Evolutionary conservation across 2,113 vertebrate species (phyloP).

Genomic region (Stomatorhinus ivindoensis): DNA sequence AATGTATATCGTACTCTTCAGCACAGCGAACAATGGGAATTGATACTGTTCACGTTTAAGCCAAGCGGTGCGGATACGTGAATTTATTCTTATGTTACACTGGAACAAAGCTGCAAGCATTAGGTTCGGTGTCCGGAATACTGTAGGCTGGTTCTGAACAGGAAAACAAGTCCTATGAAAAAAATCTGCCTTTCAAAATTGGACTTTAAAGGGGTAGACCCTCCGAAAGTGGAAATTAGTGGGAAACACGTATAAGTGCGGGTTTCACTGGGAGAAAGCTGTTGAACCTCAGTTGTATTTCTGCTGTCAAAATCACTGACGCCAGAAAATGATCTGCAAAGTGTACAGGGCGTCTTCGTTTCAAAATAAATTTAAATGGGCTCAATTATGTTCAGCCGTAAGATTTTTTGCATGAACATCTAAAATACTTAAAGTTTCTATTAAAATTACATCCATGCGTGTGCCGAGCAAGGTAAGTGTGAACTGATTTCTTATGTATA

Average conservation of each 20-base stretch:
- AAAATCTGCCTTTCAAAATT: not conserved
- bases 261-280: not conserved
- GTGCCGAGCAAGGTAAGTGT: not conserved
- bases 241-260: not conserved
- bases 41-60: not conserved
- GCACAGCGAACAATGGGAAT: not conserved
- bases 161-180: not conserved
- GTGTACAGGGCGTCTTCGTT: not conserved
- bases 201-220: not conserved
- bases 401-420: not conserved
- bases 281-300: not conserved
- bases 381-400: not conserved
- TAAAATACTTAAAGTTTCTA: not conserved
- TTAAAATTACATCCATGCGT: not conserved
- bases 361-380: not conserved
- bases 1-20: not conserved
- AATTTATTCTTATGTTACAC: not conserved
- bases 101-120: not conserved
- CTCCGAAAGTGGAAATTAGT: not conserved
- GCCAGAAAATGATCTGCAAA: not conserved
- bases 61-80: not conserved
- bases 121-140: not conserved
- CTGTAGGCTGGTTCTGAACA: not conserved
- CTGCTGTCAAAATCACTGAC: not conserved
- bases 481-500: not conserved